Percentiles rank a stretch among this genome's conserved stretches.
phyloP scores from a whole-genome alignment of 2,113 vertebrate genomes.

The Spea multiplicata region DNA sequence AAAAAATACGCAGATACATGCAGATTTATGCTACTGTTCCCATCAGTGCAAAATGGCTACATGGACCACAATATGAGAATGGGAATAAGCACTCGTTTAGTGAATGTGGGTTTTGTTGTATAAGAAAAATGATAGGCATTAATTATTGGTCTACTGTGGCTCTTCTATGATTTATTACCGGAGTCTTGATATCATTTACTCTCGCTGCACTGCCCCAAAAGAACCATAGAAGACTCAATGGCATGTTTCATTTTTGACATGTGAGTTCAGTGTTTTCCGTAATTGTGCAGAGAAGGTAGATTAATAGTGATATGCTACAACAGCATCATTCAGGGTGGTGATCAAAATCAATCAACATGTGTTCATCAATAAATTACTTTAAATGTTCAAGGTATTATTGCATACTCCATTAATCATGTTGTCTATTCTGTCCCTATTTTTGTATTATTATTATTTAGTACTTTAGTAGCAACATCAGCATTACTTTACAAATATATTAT shows the following conservation, averaged over 20 bases:
- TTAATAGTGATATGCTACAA: conserved; percentile 40
- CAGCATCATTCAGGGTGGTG: conserved; percentile 33
- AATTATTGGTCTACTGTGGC: conserved; percentile 36
- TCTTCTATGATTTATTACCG: conserved; percentile 39
- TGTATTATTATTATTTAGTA: too few species aligned
- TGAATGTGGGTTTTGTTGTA: conserved; percentile 22
- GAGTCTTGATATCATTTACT: conserved; percentile 43
- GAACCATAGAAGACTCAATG: conserved; percentile 38
- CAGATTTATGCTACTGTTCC: not conserved
- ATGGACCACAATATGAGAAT: conserved; percentile 14
- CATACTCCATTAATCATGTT: not conserved
- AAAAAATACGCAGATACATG: too few species aligned
- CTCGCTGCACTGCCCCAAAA: conserved; percentile 29
- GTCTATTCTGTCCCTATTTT: too few species aligned
- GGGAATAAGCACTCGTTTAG: conserved; percentile 32
- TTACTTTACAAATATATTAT: too few species aligned
- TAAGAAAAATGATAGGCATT: conserved; percentile 46
- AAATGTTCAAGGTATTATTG: conserved; percentile 22
- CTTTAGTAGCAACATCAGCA: too few species aligned
- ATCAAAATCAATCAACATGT: conserved; percentile 42
- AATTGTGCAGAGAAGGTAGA: conserved; percentile 37
- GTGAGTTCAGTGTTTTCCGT: conserved; percentile 16
- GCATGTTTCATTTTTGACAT: conserved; percentile 32
- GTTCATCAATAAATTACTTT: conserved; percentile 39
- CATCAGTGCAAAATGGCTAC: not conserved